Conservation (phyloP, 2,888 invertebrate species). For the Drosophila barbarae region DNA sequence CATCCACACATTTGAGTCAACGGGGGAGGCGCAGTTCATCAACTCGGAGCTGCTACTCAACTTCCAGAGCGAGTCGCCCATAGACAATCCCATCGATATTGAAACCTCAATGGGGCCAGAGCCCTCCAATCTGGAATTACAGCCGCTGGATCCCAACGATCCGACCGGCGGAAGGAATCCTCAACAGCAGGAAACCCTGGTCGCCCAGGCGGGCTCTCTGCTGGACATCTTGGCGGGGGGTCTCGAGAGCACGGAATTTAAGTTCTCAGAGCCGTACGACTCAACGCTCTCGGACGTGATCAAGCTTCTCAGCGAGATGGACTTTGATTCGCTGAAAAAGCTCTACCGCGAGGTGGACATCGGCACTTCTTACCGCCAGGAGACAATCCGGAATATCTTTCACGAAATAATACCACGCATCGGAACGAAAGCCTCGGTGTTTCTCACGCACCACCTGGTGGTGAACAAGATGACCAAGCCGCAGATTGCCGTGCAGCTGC, state of each 20-base stretch:
- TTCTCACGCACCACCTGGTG: conserved; percentile 84
- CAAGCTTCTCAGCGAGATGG: conserved; percentile 77
- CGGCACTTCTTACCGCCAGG: conserved; percentile 87
- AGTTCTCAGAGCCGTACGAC: conserved; percentile 79
- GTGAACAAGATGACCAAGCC: conserved; percentile 83
- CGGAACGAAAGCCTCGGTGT: conserved; percentile 84
- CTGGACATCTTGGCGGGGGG: conserved; percentile 78
- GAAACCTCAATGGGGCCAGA: conserved; percentile 78
- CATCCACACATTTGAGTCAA: conserved; percentile 79
- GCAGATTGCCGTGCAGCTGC: conserved; percentile 83
- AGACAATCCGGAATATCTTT: conserved; percentile 87
- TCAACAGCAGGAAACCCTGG: conserved; percentile 76
- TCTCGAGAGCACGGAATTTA: conserved; percentile 77
- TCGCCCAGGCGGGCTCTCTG: conserved; percentile 70
- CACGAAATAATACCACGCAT: conserved; percentile 86
- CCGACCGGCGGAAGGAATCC: conserved; percentile 79
- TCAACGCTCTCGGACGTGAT: conserved; percentile 78
- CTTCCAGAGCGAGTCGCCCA: conserved; percentile 77
- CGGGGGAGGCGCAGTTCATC: conserved; percentile 79
- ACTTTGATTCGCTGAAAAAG: conserved; percentile 77
- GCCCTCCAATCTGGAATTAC: conserved; percentile 70
- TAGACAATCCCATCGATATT: conserved; percentile 78
- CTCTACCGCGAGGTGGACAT: conserved; percentile 82
- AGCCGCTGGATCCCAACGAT: conserved; percentile 75
- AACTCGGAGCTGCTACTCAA: conserved; percentile 78